A percentile compares a stretch with the other conserved stretches of the same genome.
Evolutionary conservation across 2,113 vertebrate genomes (phyloP).

Genomic region (Nothocercus julius): DNA sequence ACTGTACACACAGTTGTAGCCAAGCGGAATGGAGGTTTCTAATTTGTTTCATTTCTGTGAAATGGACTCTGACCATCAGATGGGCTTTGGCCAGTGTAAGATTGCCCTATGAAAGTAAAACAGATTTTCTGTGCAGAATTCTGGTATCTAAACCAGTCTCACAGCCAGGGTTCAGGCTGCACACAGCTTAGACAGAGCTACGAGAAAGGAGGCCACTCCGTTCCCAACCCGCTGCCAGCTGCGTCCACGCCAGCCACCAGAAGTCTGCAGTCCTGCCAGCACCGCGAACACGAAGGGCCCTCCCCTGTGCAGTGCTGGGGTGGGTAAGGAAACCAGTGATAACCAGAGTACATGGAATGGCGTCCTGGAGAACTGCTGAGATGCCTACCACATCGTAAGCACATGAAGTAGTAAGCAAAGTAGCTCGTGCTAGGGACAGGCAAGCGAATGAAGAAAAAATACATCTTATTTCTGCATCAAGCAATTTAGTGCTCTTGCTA

Average conservation of each 20-base stretch:
- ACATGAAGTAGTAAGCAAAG: neutral
- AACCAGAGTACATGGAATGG: fast-evolving
- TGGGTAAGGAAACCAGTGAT: neutral
- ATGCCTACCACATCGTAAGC: fast-evolving
- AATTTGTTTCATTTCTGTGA: neutral
- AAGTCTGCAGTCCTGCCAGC: neutral
- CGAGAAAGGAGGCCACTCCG: neutral
- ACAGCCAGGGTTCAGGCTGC: neutral
- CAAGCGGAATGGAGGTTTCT: neutral
- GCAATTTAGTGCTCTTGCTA: neutral
- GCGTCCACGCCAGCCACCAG: neutral
- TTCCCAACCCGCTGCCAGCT: neutral
- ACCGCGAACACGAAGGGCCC: fast-evolving
- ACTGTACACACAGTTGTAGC: fast-evolving
- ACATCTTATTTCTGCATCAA: neutral
- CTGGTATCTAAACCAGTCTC: neutral
- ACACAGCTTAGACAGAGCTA: neutral
- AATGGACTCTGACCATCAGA: neutral
- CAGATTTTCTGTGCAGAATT: neutral
- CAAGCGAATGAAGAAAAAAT: neutral
- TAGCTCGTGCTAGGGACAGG: neutral
- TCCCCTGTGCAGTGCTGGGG: fast-evolving
- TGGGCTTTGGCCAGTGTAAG: neutral
- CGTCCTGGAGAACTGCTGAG: neutral
- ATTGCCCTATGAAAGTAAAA: neutral